A percentile compares a stretch with the other conserved stretches of the same genome.
Conservation (phyloP, 2,888 invertebrate genomes). For the Chrysopilus asiliformis region DNA sequence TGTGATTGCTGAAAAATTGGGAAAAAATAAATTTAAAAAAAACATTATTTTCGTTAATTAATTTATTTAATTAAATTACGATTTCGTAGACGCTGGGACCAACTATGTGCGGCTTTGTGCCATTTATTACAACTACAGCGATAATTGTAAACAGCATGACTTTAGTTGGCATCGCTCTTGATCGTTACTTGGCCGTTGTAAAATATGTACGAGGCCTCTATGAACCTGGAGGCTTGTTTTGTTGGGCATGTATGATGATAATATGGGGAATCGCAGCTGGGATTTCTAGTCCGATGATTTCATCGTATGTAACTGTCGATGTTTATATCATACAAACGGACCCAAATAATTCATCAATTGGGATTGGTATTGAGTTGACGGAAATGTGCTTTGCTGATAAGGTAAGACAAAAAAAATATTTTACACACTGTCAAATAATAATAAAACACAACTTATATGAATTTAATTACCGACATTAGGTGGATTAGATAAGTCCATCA, state of each 20-base stretch:
- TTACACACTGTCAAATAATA: too few species aligned
- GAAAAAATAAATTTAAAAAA: too few species aligned
- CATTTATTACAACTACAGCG: conserved; percentile 39
- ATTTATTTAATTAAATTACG: too few species aligned
- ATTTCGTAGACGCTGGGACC: conserved; percentile 36
- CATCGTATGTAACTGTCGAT: conserved; percentile 26
- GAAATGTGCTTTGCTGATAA: conserved; percentile 25
- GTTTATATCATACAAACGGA: conserved; percentile 23
- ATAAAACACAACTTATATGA: too few species aligned
- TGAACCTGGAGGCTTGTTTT: conserved; percentile 34
- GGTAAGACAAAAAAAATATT: too few species aligned
- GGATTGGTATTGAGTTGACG: too few species aligned
- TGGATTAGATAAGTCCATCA: too few species aligned
- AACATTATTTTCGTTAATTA: too few species aligned
- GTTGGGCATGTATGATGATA: conserved; percentile 24
- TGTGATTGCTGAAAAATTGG: too few species aligned
- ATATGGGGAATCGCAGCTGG: conserved; percentile 36
- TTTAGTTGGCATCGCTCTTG: conserved; percentile 41
- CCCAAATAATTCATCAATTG: conserved; percentile 12
- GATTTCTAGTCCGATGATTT: conserved; percentile 35
- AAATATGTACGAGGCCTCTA: conserved; percentile 32
- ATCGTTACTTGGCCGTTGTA: conserved; percentile 41
- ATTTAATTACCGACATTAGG: too few species aligned
- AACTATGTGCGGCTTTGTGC: conserved; percentile 38
- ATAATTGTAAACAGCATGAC: conserved; percentile 40